A percentile compares a stretch with the other conserved stretches of the same genome.
Conservation (phyloP, 1,140 invertebrate species). For the Drosophila jambulina region DNA sequence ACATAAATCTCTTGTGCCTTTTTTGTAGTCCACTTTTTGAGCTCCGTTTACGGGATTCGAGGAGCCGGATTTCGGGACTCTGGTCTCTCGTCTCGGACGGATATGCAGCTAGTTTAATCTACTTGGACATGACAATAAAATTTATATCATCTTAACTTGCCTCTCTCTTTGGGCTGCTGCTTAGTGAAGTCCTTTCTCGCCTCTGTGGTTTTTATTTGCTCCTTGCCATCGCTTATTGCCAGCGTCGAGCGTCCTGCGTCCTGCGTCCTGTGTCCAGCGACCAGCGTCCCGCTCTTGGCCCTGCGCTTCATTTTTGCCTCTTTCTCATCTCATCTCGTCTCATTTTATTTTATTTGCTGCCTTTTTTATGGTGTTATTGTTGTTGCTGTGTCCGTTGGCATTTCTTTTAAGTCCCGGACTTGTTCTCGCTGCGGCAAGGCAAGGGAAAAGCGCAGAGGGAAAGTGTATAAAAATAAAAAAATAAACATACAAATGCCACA, state of each 20-base stretch:
- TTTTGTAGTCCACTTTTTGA: conserved; percentile 71
- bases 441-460: conserved; percentile 34
- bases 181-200: conserved; percentile 80
- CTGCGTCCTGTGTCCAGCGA: background rate
- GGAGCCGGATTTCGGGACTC: conserved; percentile 16
- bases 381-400: conserved; percentile 61
- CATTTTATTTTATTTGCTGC: conserved; percentile 75
- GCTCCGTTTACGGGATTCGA: conserved; percentile 36
- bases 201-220: conserved; percentile 77
- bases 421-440: conserved; percentile 56
- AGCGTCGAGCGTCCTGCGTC: conserved; percentile 2
- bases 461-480: conserved; percentile 57
- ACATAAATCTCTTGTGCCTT: conserved; percentile 73
- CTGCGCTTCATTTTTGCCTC: conserved; percentile 27
- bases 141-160: conserved; percentile 79
- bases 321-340: conserved; percentile 33
- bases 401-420: conserved; percentile 69
- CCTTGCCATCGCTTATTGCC: conserved; percentile 46
- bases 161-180: conserved; percentile 39
- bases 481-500: conserved; percentile 78
- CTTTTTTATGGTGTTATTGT: conserved; percentile 70
- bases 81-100: conserved; percentile 28
- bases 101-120: conserved; percentile 82
- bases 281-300: conserved; percentile 16
- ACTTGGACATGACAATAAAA: conserved; percentile 84